Evolutionary conservation across 2,888 invertebrate species (phyloP).

Genomic region (Hypomecis punctinalis): DNA sequence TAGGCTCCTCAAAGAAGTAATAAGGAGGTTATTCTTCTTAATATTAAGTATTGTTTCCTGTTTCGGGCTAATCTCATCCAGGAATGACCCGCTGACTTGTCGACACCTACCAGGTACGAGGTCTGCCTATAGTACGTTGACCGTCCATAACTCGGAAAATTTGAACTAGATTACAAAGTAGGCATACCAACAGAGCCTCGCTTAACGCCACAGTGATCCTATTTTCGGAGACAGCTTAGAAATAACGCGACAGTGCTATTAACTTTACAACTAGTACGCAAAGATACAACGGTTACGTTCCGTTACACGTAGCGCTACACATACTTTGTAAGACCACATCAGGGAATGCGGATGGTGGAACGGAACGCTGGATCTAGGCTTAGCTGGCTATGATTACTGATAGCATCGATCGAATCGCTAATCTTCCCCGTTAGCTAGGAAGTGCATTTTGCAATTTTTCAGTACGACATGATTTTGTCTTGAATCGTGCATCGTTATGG

Average conservation of each 20-base stretch:
- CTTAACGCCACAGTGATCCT: constrained; percentile 33
- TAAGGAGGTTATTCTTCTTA: no score
- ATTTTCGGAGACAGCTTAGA: constrained; percentile 44
- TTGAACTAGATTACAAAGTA: background rate
- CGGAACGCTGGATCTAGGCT: constrained; percentile 32
- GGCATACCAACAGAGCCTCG: background rate
- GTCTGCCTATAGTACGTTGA: no score
- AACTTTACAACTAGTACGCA: constrained; percentile 63
- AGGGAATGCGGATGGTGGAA: constrained; percentile 65
- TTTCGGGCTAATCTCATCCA: no score
- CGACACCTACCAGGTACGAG: no score
- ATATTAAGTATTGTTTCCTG: no score
- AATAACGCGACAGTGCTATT: constrained; percentile 55
- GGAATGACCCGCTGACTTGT: no score
- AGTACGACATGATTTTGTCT: background rate
- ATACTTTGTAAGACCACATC: constrained; percentile 35
- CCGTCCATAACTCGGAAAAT: background rate
- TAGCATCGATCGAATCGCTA: constrained; percentile 18
- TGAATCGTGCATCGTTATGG: background rate
- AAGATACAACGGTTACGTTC: constrained; percentile 63
- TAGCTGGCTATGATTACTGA: constrained; percentile 4
- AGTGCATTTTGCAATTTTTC: constrained; percentile 5
- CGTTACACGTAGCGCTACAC: constrained; percentile 55
- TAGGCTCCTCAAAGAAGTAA: no score
- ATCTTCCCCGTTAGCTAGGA: constrained; percentile 20